Conservation (phyloP, 1,140 invertebrate genomes). For the Sinonovacula constricta region DNA sequence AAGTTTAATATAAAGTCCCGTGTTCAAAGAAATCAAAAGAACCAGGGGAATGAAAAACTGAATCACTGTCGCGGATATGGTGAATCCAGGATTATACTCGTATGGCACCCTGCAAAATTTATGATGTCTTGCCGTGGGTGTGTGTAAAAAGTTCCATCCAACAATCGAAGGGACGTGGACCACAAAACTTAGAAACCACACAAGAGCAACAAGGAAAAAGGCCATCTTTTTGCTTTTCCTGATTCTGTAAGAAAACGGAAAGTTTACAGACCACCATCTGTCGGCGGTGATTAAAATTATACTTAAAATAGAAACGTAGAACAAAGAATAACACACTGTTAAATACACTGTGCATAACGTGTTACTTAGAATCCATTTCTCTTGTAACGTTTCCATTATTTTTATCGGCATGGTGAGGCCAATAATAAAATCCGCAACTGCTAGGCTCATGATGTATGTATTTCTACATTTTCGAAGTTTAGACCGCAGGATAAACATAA, state of each 20-base stretch:
- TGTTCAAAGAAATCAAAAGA: constrained; percentile 62
- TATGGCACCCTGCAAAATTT: constrained; percentile 59
- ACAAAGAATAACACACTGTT: constrained; percentile 64
- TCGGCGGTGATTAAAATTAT: constrained; percentile 71
- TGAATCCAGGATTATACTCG: constrained; percentile 52
- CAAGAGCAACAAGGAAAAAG: constrained; percentile 54
- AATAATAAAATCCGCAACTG: constrained; percentile 68
- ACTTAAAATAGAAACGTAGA: constrained; percentile 69
- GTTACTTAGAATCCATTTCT: constrained; percentile 54
- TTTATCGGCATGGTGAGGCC: constrained; percentile 67
- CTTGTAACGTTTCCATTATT: constrained; percentile 60
- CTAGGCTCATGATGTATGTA: constrained; percentile 70
- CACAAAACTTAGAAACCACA: constrained; percentile 65
- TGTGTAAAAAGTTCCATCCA: constrained; percentile 53
- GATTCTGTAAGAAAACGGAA: constrained; percentile 71
- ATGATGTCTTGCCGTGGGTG: constrained; percentile 4
- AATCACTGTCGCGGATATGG: constrained; percentile 58
- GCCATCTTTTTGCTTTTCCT: constrained; percentile 64
- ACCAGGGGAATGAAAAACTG: constrained; percentile 67
- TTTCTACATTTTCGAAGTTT: constrained; percentile 68
- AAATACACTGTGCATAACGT: constrained; percentile 60
- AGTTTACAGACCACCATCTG: constrained; percentile 73
- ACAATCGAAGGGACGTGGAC: constrained; percentile 64
- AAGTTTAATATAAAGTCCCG: constrained; percentile 71
- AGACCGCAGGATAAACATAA: constrained; percentile 65